Conservation (phyloP, 1,140 invertebrate species). For the Cotesia glomerata region DNA sequence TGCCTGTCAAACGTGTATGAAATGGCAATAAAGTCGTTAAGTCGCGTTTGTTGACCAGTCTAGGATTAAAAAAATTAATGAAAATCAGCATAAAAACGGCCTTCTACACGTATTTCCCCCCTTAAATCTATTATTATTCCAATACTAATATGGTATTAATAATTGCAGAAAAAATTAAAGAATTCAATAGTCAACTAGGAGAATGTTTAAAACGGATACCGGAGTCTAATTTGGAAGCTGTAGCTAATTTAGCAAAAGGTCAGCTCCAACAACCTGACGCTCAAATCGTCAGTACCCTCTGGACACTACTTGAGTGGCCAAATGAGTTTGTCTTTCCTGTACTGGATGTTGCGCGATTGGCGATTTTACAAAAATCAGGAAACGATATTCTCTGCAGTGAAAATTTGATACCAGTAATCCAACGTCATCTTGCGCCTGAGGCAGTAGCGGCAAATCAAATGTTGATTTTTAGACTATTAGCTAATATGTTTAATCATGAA, state of each 20-base stretch:
- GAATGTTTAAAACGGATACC: slow-evolving; percentile 59
- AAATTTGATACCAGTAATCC: slow-evolving; percentile 54
- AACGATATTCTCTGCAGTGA: slow-evolving; percentile 68
- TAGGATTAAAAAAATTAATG: too few species aligned
- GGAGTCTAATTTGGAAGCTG: slow-evolving; percentile 66
- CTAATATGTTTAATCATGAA: slow-evolving; percentile 76
- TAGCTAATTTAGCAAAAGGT: slow-evolving; percentile 68
- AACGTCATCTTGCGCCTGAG: slow-evolving; percentile 51
- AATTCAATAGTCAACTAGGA: slow-evolving; percentile 74
- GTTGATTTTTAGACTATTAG: slow-evolving; percentile 75
- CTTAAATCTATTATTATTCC: slow-evolving; percentile 67
- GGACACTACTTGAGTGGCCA: slow-evolving; percentile 80
- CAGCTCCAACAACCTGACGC: slow-evolving; percentile 52
- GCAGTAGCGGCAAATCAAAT: slow-evolving; percentile 76
- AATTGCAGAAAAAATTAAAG: slow-evolving; percentile 67
- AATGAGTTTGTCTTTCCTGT: slow-evolving; percentile 84
- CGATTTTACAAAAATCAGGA: slow-evolving; percentile 71
- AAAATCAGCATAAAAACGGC: too few species aligned
- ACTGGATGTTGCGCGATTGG: slow-evolving; percentile 82
- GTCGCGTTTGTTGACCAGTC: too few species aligned
- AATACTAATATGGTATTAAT: slow-evolving; percentile 26
- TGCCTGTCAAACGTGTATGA: too few species aligned
- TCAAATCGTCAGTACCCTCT: slow-evolving; percentile 63
- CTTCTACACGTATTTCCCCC: too few species aligned
- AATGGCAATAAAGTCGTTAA: too few species aligned